Base-by-base conservation (phyloP, 2,113 vertebrate species). In the Engraulis encrasicolus region DNA sequence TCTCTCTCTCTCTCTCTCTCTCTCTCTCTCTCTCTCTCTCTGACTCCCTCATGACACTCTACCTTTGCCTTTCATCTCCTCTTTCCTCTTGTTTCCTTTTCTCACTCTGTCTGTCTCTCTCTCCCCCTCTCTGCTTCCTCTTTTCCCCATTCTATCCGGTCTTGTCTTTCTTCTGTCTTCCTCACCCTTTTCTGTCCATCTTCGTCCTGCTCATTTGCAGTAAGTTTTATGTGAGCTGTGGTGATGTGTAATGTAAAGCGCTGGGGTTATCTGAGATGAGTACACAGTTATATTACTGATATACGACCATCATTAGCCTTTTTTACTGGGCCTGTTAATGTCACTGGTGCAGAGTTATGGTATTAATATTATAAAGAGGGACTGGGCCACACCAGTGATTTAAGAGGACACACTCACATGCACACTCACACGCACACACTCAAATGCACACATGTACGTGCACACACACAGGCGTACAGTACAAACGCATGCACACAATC, bases 251-350 rank as follows among this genome's bases (percentile, higher is more conserved):
- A n/a, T n/a, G n/a, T n/a, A n/a, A n/a, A 91, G 80, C 90, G 95
- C 93, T 86, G 78, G 90, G 90, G n/a, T n/a, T n/a, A 88, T 91
- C 85, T 87, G 87, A 86, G 92, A 93, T 94, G 94, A 95, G 92
- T 91, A 95, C 79, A 93, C 92, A 94, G 95, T 95, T 93, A 94
- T 94, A 95, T 94, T 93, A 93, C 92, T 89, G 95, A 95, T 93
- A 94, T 94, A 95, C 94, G 93, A 93, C 92, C 88, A 92, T 95
- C 95, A 95, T 96, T 94, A 96, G 93, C 93, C 90, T 91, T 92
- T 94, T 95, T 95, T 94, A 94, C 94, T 90, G 92, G 91, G 89
- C 88, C 91, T 92, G 94, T 95, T 94, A 94, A 95, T 91, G 94
- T 93, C 94, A 92, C 83, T 85, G 89, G 90, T 90, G 89, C 85